These are phyloP conservation scores for Danio jaintianensis DNA, from an alignment of 2,797 vertebrate genomes.

Conservation along the genomic window DNA sequence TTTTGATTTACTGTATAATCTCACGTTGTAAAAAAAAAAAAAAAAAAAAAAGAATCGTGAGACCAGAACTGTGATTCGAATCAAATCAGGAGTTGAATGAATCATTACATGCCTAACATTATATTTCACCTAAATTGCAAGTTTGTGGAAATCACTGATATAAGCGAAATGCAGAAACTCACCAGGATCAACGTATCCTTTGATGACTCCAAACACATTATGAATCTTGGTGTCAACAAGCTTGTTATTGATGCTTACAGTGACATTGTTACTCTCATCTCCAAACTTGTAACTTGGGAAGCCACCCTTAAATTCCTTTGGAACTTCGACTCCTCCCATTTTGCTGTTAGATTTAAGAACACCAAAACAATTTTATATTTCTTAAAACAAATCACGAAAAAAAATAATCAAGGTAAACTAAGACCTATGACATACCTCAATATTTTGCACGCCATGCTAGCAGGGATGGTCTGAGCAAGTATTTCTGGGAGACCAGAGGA, in stretches of 20 bases:
- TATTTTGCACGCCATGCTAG: constrained; percentile 65
- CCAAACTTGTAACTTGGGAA: constrained; percentile 67
- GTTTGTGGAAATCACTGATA: too few relatives aligned
- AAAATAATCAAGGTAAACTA: neutral
- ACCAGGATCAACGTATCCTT: constrained; percentile 90
- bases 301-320: constrained; percentile 37
- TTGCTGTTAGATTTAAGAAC: constrained; percentile 68
- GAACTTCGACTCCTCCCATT: constrained; percentile 69
- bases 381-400: neutral
- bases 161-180: constrained; percentile 37
- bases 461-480: constrained; percentile 88
- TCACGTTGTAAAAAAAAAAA: too few relatives aligned
- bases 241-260: constrained; percentile 82
- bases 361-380: neutral
- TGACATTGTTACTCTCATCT: constrained; percentile 60
- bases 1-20: too few relatives aligned
- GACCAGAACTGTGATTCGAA: too few relatives aligned
- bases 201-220: constrained; percentile 91
- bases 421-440: constrained; percentile 74
- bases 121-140: too few relatives aligned
- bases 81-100: too few relatives aligned
- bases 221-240: constrained; percentile 81
- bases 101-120: too few relatives aligned
- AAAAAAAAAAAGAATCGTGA: too few relatives aligned
- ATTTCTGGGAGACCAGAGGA: constrained; percentile 90